Conservation (phyloP, 2,113 vertebrate genomes). For the Martes martes region DNA sequence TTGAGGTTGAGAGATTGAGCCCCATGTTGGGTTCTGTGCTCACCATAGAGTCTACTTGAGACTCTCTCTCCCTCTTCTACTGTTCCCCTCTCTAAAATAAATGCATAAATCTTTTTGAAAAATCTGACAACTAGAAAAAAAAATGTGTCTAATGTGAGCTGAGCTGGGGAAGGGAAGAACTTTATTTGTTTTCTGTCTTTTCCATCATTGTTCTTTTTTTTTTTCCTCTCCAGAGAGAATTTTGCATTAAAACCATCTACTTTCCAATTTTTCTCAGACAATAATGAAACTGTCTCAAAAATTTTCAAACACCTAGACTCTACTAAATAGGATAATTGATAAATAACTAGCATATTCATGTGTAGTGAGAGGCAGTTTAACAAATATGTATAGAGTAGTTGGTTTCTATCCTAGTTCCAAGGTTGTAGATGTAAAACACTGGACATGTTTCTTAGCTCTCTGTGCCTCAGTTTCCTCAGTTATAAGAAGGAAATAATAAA, state of each 20-base stretch:
- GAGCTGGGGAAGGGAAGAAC: neutral
- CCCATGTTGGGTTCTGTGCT: neutral
- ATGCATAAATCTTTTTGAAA: neutral
- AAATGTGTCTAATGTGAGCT: neutral
- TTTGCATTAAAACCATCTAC: neutral
- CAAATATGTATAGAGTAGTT: neutral
- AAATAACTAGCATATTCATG: neutral
- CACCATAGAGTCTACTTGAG: neutral
- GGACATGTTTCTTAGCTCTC: neutral
- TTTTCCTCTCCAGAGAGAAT: neutral
- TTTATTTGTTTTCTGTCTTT: neutral
- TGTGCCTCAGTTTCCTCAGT: neutral
- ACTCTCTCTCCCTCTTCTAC: neutral
- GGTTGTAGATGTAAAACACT: neutral
- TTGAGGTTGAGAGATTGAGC: neutral
- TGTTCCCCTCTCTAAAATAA: neutral
- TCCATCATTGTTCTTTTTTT: neutral
- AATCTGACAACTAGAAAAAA: neutral
- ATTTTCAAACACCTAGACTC: neutral
- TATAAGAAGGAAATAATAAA: neutral
- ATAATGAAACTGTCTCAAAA: neutral
- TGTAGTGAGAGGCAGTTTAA: neutral
- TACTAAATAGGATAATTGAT: neutral
- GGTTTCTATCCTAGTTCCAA: neutral
- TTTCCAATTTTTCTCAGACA: neutral